A percentile compares a stretch with the other conserved stretches of the same genome.
Evolutionary conservation across 2,888 invertebrate genomes (phyloP).

Genomic region (Thecophora atra): DNA sequence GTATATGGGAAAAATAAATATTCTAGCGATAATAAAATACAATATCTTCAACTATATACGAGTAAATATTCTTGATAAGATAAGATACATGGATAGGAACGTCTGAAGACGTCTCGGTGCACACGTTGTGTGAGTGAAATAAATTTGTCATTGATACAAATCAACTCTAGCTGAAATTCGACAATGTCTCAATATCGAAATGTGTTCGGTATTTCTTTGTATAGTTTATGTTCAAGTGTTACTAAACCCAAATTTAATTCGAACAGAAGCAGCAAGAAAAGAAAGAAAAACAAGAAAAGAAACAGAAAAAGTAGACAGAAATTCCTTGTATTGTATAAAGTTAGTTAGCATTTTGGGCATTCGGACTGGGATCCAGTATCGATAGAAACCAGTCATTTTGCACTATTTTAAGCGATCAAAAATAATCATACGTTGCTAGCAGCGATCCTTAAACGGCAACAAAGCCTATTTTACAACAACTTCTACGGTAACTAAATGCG

Average conservation of each 20-base stretch:
- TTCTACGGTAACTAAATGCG: no score
- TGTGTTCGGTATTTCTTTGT: conserved; percentile 7
- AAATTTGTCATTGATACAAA: conserved; percentile 36
- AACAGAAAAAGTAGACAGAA: neutral
- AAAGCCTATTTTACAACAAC: no score
- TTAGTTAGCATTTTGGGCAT: no score
- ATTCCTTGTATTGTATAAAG: neutral
- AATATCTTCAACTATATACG: conserved; percentile 12
- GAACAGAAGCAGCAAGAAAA: neutral
- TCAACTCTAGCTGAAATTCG: conserved; percentile 39
- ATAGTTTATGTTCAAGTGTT: conserved; percentile 5
- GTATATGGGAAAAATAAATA: conserved; percentile 19
- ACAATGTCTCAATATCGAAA: neutral
- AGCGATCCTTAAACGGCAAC: no score
- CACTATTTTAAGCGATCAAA: no score
- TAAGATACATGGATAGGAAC: neutral
- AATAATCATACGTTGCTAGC: no score
- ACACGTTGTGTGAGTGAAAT: neutral
- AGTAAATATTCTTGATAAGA: neutral
- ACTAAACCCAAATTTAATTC: conserved; percentile 7
- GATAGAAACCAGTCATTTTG: no score
- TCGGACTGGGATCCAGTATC: no score
- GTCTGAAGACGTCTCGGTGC: neutral
- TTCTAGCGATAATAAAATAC: conserved; percentile 29
- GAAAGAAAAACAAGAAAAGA: neutral